Percentiles rank a stretch among this genome's conserved stretches.
These are phyloP conservation scores for Lordiphosa collinella DNA, from an alignment of 1,140 invertebrate genomes.

Conservation along the genomic window DNA sequence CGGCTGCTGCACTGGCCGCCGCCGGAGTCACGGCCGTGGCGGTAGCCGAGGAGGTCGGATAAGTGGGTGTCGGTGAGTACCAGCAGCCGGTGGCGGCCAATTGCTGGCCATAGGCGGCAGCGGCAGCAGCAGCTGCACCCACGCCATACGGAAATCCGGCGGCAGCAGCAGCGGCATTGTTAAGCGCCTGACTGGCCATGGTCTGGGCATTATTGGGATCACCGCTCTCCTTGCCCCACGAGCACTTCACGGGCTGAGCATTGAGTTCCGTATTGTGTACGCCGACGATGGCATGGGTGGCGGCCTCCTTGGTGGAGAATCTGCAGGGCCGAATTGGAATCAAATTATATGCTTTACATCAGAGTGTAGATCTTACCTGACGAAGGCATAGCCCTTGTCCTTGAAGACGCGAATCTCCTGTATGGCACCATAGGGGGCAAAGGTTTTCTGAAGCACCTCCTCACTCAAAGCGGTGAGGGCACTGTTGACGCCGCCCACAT, in stretches of 20 bases:
- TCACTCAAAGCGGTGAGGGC: constrained; percentile 94
- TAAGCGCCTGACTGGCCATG: constrained; percentile 82
- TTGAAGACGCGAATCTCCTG: constrained; percentile 99
- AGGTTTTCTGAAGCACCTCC: constrained; percentile 98
- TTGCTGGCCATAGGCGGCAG: constrained; percentile 78
- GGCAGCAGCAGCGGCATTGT: constrained; percentile 67
- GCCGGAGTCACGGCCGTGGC: constrained; percentile 82
- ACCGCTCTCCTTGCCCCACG: constrained; percentile 99
- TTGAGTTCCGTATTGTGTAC: constrained; percentile 98
- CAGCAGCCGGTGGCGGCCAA: constrained; percentile 83
- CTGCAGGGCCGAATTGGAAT: no score
- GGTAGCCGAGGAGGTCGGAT: constrained; percentile 81
- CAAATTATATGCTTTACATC: no score
- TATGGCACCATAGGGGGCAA: constrained; percentile 95
- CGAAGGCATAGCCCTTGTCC: constrained; percentile 99
- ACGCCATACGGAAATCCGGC: constrained; percentile 74
- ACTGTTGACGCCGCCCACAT: constrained; percentile 98
- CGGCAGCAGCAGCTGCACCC: constrained; percentile 70
- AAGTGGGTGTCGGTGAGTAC: constrained; percentile 86
- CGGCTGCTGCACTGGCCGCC: constrained; percentile 84
- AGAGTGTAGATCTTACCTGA: no score
- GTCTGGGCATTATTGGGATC: constrained; percentile 90
- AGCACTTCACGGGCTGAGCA: constrained; percentile 98
- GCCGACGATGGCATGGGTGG: constrained; percentile 97
- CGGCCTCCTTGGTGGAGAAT: constrained; percentile 98